These are phyloP conservation scores for Macrochelys suwanniensis DNA, from an alignment of 2,797 vertebrate species.

Conservation along the genomic window DNA sequence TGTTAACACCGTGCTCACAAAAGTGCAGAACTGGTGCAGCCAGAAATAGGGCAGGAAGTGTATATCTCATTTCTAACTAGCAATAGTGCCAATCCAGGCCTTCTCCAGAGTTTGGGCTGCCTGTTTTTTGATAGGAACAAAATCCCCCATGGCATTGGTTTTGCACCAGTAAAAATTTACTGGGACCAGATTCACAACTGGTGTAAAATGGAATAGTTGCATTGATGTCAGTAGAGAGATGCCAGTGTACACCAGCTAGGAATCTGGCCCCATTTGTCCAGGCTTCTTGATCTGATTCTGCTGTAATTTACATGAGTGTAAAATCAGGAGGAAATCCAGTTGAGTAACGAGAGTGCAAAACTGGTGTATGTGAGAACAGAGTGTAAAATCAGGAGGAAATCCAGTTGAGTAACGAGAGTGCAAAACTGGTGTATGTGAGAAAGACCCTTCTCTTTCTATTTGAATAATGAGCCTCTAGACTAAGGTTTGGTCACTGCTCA, in stretches of 20 bases:
- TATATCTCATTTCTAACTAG: not conserved
- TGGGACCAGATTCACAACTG: not conserved
- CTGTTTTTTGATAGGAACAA: not conserved
- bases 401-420: not conserved
- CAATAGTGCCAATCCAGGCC: not conserved
- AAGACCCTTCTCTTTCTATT: not conserved
- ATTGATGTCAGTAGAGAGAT: not conserved
- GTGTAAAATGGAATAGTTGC: not conserved
- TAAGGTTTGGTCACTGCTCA: not conserved
- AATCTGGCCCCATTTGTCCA: not conserved
- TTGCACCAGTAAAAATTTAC: not conserved
- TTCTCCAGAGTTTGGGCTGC: not conserved
- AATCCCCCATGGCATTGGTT: not conserved
- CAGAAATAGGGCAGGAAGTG: not conserved
- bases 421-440: not conserved
- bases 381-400: not conserved
- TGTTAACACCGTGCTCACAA: not conserved
- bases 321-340: not conserved
- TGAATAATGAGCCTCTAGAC: not conserved
- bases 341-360: constrained; percentile 17
- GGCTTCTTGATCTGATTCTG: not conserved
- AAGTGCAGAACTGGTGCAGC: not conserved
- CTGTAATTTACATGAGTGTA: not conserved
- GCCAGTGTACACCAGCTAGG: not conserved
- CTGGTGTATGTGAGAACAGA: not conserved